Conservation (phyloP, 2,113 vertebrate species). For the Chaenocephalus aceratus region DNA sequence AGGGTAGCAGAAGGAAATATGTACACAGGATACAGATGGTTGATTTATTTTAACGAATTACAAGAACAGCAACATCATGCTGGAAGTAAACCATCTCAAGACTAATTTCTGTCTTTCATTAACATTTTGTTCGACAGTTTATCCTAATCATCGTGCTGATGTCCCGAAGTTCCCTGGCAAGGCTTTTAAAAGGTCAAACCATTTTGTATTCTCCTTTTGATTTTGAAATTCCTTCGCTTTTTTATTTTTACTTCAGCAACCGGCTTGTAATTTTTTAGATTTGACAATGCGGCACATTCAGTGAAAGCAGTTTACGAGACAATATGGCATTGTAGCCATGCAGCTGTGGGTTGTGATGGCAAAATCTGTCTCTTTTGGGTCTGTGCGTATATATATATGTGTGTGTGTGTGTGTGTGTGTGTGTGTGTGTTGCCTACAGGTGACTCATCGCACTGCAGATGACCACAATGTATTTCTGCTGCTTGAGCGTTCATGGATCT, state of each 20-base stretch:
- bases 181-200: conserved; percentile 49
- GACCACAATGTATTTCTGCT: conserved; percentile 78
- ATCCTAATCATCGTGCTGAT: conserved; percentile 35
- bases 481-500: conserved; percentile 65
- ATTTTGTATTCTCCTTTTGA: conserved; percentile 20
- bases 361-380: conserved; percentile 62
- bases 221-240: conserved; percentile 32
- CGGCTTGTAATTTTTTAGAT: conserved; percentile 43
- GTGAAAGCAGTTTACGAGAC: conserved; percentile 54
- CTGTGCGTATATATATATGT: conserved; percentile 31
- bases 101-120: conserved; percentile 53
- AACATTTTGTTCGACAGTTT: conserved; percentile 47
- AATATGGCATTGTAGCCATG: conserved; percentile 63
- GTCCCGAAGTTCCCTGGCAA: conserved; percentile 2
- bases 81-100: conserved; percentile 33
- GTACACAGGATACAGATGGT: conserved; percentile 43
- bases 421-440: conserved; percentile 69
- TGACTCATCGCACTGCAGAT: conserved; percentile 85
- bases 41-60: conserved; percentile 57
- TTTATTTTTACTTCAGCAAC: conserved; percentile 21
- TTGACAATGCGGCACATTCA: conserved; percentile 34
- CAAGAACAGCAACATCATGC: conserved; percentile 21
- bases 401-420: conserved; percentile 17
- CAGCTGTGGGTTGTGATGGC: conserved; percentile 74
- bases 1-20: conserved; percentile 44